Conservation (phyloP, 1,140 invertebrate species). For the Pristionchus pacificus region DNA sequence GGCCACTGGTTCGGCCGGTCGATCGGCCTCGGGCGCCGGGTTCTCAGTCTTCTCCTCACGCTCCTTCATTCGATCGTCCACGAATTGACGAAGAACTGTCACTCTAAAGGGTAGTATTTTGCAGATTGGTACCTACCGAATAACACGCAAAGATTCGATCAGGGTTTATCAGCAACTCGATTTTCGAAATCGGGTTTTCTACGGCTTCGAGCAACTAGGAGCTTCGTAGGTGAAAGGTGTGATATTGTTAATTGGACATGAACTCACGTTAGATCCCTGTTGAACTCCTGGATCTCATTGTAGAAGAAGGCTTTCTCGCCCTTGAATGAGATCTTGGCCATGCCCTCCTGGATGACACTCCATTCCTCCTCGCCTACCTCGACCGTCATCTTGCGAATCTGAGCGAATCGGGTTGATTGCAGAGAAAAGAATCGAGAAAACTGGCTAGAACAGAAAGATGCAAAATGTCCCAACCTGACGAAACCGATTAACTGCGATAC, state of each 20-base stretch:
- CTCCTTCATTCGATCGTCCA: conserved; percentile 28
- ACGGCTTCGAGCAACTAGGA: too few relatives aligned
- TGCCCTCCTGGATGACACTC: conserved; percentile 35
- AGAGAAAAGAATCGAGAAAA: conserved; percentile 1
- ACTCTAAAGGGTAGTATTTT: conserved; percentile 41
- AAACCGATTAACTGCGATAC: too few relatives aligned
- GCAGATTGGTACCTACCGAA: too few relatives aligned
- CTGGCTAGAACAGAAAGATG: too few relatives aligned
- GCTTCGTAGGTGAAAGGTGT: too few relatives aligned
- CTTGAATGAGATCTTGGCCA: conserved; percentile 43
- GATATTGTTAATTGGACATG: too few relatives aligned
- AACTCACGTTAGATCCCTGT: conserved; percentile 53
- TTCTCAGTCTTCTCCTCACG: conserved; percentile 14
- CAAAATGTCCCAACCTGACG: too few relatives aligned
- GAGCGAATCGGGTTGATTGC: background rate
- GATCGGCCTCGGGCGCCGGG: background rate
- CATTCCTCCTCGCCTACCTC: background rate
- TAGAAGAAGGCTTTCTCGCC: conserved; percentile 44
- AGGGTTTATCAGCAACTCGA: too few relatives aligned
- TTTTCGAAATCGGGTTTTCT: too few relatives aligned
- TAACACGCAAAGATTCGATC: too few relatives aligned
- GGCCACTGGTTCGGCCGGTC: conserved; percentile 29
- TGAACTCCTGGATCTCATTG: conserved; percentile 57
- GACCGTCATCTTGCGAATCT: background rate
- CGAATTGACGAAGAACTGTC: conserved; percentile 41